Evolutionary conservation across 2,888 invertebrate genomes (phyloP).

Genomic region (Hypercompe scribonia): DNA sequence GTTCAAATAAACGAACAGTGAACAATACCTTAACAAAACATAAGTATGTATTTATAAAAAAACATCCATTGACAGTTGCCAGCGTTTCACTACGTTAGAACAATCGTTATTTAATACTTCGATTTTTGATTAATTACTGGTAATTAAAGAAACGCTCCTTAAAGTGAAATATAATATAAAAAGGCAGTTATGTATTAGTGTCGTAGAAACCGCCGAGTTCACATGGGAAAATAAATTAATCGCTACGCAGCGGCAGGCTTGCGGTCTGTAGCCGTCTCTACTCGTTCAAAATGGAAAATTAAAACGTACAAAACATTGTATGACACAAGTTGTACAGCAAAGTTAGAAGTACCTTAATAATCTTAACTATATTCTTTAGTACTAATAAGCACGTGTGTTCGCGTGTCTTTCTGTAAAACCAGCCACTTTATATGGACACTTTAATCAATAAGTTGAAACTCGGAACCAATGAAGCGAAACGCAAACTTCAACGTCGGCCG

Average conservation of each 20-base stretch:
- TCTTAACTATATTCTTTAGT: constrained; percentile 18
- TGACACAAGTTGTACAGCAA: constrained; percentile 22
- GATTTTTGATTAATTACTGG: constrained; percentile 35
- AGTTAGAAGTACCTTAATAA: constrained; percentile 28
- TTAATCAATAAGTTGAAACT: constrained; percentile 40
- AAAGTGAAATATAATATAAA: constrained; percentile 37
- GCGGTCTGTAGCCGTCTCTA: constrained; percentile 28
- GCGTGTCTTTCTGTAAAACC: constrained; percentile 38
- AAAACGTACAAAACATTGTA: constrained; percentile 20
- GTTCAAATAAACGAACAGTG: constrained; percentile 20
- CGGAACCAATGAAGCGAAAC: constrained; percentile 32
- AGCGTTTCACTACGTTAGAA: constrained; percentile 34
- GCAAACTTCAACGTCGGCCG: constrained; percentile 25
- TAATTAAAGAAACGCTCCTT: constrained; percentile 36
- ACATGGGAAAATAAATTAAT: constrained; percentile 51
- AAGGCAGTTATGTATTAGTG: constrained; percentile 40
- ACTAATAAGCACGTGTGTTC: constrained; percentile 31
- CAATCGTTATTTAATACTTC: constrained; percentile 21
- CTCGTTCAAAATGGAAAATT: constrained; percentile 21
- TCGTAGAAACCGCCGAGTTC: constrained; percentile 41
- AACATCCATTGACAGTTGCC: constrained; percentile 27
- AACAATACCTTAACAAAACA: constrained; percentile 21
- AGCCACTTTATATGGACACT: constrained; percentile 39
- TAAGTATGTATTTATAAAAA: neutral
- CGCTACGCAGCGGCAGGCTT: constrained; percentile 32